Base-by-base conservation (phyloP, 2,797 vertebrate genomes). In the Australoheros facetus region DNA sequence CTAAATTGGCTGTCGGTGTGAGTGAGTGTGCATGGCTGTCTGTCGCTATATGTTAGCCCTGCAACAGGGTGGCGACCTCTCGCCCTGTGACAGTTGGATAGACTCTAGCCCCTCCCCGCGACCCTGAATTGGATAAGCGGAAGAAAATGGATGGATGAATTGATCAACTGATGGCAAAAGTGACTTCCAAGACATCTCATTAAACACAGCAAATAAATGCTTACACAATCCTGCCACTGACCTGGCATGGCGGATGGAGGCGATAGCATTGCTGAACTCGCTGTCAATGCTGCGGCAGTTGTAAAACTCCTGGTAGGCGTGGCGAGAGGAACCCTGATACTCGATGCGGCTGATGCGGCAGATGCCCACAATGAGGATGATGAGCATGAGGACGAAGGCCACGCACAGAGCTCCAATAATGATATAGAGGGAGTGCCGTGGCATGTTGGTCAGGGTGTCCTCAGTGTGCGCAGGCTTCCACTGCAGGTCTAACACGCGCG, bases 271-370 rank as follows among this genome's bases (percentile, higher is more conserved):
- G 87, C 97, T 99, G 94, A 99, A 98, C 91, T 99, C 98, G 53
- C 98, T 98, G 96, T 99, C 98, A 0, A 99, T 99, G 95, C 98
- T 99, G 90, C 98, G 97, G 57, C 98, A 99, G 95, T 99, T 99
- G 95, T 99, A 99, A 85, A 99, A 99, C 80, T 99, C 98, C 86
- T 99, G 98, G 5, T 99, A 99, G 89, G 98, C 97, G 0, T 99
- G 98, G 77, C 98, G 93, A 12, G 98, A 97, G 0, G 98, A 99
- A 83, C 98, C 98, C 94, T 99, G 98, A 94, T 99, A 99, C 90
- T 99, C 98, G 0, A 99, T 99, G 85, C 98, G 98, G 92, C 98
- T 99, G 95, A 99, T 99, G 91, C 98, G 97, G 77, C 98, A 99
- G 91, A 99, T 99, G 1, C 98, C 98, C 91, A 99, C 98, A 0